Base-by-base conservation (phyloP, 92 coral and sea anemone species). In the Isaurus tuberculatus region DNA sequence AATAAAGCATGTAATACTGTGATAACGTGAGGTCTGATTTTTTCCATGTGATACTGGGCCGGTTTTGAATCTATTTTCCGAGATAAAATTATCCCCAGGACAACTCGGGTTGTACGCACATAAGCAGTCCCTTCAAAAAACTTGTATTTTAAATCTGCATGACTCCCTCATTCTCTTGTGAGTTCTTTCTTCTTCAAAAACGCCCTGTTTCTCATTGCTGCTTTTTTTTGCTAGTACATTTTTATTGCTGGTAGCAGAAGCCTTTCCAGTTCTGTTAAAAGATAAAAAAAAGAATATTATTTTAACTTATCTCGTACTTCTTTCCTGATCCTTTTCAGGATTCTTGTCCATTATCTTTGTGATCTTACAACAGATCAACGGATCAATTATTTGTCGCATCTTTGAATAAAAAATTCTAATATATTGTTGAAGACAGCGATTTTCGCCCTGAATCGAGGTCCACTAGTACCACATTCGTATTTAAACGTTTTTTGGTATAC, bases 171-270 rank as follows among this genome's bases (percentile, higher is more conserved):
- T 3, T 55, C 5, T 15, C 58, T 15, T 0, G 19, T 10, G 20
- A n/a, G 7, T 53, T 17, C 22, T 19, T n/a, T 17, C 26, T 16
- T 55, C 22, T 2, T n/a, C 8, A 8, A 2, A 2, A 3, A 4
- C 5, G 8, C 63, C 11, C 32, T 6, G 33, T 11, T 29, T 25
- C 11, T 9, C 2, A 5, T 14, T 42, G 5, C 25, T 1, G 44
- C 20, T 44, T 15, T 16, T 42, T 53, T 34, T 29, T 8, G 20
- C 70, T 60, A 91, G 68, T 91, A 91, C 32, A 81, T 75, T 63
- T 51, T 82, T 58, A 91, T n/a, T 1, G 94, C 83, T 5, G 94
- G 94, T 17, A 88, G 68, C 33, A 91, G 84, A 19, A 91, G 83
- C 46, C 80, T 74, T 70, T 85, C 88, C 66, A 91, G 81, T 48